phyloP scores from a whole-genome alignment of 2,888 invertebrate genomes.

The Koerneria pararmatus region DNA sequence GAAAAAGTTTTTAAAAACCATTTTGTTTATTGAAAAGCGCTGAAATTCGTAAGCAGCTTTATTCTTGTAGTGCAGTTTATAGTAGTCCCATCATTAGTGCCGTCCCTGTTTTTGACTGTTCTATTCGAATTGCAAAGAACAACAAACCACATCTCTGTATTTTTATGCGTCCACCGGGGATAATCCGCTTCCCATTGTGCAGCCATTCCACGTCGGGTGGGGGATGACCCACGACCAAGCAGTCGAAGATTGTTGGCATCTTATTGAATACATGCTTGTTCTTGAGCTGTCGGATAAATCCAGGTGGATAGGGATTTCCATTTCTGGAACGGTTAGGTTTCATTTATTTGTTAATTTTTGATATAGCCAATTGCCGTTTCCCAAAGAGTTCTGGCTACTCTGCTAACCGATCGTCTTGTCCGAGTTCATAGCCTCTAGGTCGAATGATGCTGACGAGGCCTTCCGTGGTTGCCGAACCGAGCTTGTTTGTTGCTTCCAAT shows the following conservation, averaged over 20 bases:
- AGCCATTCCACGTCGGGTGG: slow-evolving; percentile 57
- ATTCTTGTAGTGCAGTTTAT: too few relatives aligned
- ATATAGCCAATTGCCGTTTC: too few relatives aligned
- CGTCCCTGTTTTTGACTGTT: too few relatives aligned
- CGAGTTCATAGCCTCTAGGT: slow-evolving; percentile 38
- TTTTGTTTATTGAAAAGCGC: too few relatives aligned
- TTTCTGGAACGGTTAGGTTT: too few relatives aligned
- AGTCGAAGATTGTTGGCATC: slow-evolving; percentile 60
- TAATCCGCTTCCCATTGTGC: slow-evolving; percentile 62
- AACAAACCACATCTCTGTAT: slow-evolving; percentile 59
- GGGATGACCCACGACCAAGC: slow-evolving; percentile 57
- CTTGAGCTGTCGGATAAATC: slow-evolving; percentile 59
- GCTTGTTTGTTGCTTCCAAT: slow-evolving; percentile 59
- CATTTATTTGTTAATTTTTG: too few relatives aligned
- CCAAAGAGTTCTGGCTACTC: neutral
- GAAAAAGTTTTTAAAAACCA: too few relatives aligned
- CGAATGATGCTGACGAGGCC: slow-evolving; percentile 52
- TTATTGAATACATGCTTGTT: slow-evolving; percentile 60
- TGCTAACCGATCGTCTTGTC: slow-evolving; percentile 25
- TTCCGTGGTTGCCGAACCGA: slow-evolving; percentile 57
- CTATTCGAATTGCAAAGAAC: too few relatives aligned
- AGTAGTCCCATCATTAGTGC: too few relatives aligned
- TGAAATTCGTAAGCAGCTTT: too few relatives aligned
- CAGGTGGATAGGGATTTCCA: slow-evolving; percentile 58
- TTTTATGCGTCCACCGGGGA: slow-evolving; percentile 61